phyloP scores from a whole-genome alignment of 2,888 invertebrate species.

The Fragum fragum region DNA sequence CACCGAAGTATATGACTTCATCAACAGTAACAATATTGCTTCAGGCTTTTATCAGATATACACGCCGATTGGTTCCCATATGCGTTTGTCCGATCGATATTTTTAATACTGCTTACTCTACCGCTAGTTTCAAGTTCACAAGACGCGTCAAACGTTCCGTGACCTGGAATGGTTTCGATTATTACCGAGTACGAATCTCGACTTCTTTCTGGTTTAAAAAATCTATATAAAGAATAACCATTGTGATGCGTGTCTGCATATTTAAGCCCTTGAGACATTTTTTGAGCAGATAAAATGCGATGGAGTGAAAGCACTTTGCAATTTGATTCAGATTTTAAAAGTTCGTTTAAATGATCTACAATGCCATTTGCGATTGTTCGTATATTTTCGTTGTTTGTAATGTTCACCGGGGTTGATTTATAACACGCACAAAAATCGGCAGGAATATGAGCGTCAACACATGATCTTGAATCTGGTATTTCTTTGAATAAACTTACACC shows the following conservation, averaged over 20 bases:
- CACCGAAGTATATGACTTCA: too few relatives aligned
- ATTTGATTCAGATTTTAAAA: conserved; percentile 87
- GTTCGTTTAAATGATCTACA: conserved; percentile 63
- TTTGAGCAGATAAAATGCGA: conserved; percentile 36
- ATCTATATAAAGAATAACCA: conserved; percentile 55
- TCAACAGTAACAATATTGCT: conserved; percentile 28
- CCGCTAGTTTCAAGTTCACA: conserved; percentile 3
- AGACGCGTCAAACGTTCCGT: conserved; percentile 21
- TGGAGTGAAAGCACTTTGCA: conserved; percentile 88
- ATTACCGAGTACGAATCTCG: conserved; percentile 43
- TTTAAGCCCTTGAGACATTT: conserved; percentile 47
- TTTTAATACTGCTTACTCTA: not conserved
- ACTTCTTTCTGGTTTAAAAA: conserved; percentile 51
- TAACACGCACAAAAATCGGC: conserved; percentile 98
- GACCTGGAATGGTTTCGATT: conserved; percentile 23
- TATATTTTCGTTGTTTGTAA: conserved; percentile 87
- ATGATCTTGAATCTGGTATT: conserved; percentile 91
- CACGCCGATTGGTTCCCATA: conserved; percentile 37
- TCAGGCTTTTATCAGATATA: not conserved
- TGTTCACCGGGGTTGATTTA: conserved; percentile 91
- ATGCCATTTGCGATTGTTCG: conserved; percentile 88
- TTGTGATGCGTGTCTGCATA: conserved; percentile 51
- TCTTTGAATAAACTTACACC: conserved; percentile 91
- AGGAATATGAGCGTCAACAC: conserved; percentile 95
- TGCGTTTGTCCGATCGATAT: conserved; percentile 23